Base-by-base conservation (phyloP, 1,140 invertebrate species). In the Rhopalosiphum padi region DNA sequence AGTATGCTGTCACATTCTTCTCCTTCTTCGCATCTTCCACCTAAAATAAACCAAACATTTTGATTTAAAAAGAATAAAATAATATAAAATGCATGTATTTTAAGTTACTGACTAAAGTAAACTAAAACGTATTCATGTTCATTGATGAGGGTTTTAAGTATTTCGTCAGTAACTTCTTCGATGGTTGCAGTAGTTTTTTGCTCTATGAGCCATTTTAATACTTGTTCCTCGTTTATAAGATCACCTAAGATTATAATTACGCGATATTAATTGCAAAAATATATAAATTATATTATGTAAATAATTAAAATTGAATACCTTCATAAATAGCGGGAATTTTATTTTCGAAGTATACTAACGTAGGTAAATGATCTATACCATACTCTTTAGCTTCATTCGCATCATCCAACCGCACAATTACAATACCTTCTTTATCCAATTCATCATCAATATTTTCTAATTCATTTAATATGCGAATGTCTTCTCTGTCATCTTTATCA, bases 71-170 rank as follows among this genome's bases (percentile, higher is more conserved):
- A 86, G 9, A 86, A 46, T 25, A 6, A 46, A 43, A 15, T 18
- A 4, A 6, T 86, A 30, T 46, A 4, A 3, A 51, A 11, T 37
- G 41, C 55, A 89, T 88, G 51, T 48, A 94, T 93, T 90, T 51
- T 68, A 85, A 43, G 37, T 46, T 91, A 96, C 97, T 96, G 95
- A 97, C 98, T 99, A 95, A 99, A 99, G 95, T 98, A 98, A 41
- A 98, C 98, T 41, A 98, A 98, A 30, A 99, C 98, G 95, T 99
- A 99, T 96, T 98, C 98, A 95, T 98, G 97, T 94, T 98, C 97
- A 94, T 98, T 97, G 94, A 99, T 98, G 18, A 99, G 96, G 95
- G 97, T 97, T 94, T 96, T 96, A 35, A 99, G 95, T 95, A 99
- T 99, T 96, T 99, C 98, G 95, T 99, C 98, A 2, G 98, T 99